Base-by-base conservation (phyloP, 2,113 vertebrate species). In the Pseudorasbora parva region DNA sequence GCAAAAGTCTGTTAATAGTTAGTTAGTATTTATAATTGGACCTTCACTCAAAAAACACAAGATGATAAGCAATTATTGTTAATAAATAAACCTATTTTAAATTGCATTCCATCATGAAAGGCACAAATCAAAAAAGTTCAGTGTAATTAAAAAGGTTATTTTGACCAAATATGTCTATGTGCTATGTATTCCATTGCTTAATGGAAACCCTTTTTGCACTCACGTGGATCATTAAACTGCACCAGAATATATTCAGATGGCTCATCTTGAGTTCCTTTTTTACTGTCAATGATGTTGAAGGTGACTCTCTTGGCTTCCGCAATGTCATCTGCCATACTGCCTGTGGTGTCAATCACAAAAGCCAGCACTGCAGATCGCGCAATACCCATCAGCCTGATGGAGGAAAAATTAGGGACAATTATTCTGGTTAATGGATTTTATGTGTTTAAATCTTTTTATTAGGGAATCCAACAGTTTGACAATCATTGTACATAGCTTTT, bases 181-280 rank as follows among this genome's bases (percentile, higher is more conserved):
- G 62, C 7, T 33, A 33, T 19, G 15, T n/a, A 57, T 57, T 57
- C 17, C 56, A 57, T 10, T 23, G 8, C 56, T 1, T 47, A 5
- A n/a, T 15, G 17, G n/a, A 25, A 2, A 74, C 7, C 6, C 51
- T 21, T 57, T 5, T 41, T 11, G 25, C 51, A 71, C 87, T 78
- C 88, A 94, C 94, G 0, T 1, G 94, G 93, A 43, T 95, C 93
- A 73, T 94, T 95, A 89, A 94, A 95, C 8, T 92, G 91, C 33
- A 95, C 94, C 73, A 94, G 84, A 75, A 95, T 92, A 78, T 95
- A 95, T 85, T 93, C 91, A 0, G 94, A 94, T 1, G 94, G 94
- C 74, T 94, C 93, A 1, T 94, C 90, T 59, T 93, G 91, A 0
- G 93, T 94, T 87, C 93, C 93, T 78, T 84, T 91, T 45, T 92